Evolutionary conservation across 2,888 invertebrate genomes (phyloP).

Genomic region (Tachina grossa): DNA sequence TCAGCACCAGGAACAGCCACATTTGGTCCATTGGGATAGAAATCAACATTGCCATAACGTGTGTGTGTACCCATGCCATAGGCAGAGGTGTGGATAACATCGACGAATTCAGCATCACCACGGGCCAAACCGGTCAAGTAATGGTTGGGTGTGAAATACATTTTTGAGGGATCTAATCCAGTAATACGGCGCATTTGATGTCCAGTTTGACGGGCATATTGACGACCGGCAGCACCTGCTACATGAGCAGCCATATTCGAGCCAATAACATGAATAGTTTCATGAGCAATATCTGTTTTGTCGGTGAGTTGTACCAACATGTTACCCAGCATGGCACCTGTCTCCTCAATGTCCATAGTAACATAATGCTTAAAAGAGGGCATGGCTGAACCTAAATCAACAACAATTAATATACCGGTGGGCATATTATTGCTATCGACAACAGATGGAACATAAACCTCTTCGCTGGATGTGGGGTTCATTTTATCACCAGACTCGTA

Average conservation of each 20-base stretch:
- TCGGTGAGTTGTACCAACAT: conserved; percentile 75
- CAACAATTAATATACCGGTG: conserved; percentile 77
- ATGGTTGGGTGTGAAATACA: conserved; percentile 73
- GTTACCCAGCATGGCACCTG: conserved; percentile 77
- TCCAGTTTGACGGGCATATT: conserved; percentile 77
- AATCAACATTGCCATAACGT: conserved; percentile 80
- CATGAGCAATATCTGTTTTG: conserved; percentile 74
- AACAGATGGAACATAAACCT: conserved; percentile 10
- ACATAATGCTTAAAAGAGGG: conserved; percentile 67
- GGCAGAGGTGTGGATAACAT: conserved; percentile 79
- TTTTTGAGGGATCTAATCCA: conserved; percentile 79
- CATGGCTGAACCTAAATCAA: conserved; percentile 77
- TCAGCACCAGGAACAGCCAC: conserved; percentile 77
- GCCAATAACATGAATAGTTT: conserved; percentile 79
- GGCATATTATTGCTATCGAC: neutral
- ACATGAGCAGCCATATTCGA: conserved; percentile 80
- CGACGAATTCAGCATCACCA: conserved; percentile 81
- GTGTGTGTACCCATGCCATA: conserved; percentile 77
- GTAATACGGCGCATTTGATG: conserved; percentile 80
- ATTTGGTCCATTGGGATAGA: conserved; percentile 80
- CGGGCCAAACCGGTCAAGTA: conserved; percentile 76
- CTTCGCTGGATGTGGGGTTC: conserved; percentile 56
- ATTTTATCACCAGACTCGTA: neutral
- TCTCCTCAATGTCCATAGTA: conserved; percentile 75
- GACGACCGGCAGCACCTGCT: conserved; percentile 79